These are phyloP conservation scores for Netelia virgata DNA, from an alignment of 2,888 invertebrate species.

Conservation along the genomic window DNA sequence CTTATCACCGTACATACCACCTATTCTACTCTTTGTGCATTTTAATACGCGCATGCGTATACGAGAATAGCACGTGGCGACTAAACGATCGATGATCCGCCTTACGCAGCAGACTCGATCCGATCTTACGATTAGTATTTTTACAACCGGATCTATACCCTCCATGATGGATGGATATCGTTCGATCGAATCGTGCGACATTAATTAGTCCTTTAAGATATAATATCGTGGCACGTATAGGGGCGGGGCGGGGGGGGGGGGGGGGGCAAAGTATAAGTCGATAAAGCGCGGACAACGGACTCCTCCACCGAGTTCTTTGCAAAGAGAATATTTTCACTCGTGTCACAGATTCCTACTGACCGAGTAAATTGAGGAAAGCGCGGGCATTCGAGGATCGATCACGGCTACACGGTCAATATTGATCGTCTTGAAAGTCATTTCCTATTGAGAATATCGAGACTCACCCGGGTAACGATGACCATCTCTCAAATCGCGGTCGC, in stretches of 20 bases:
- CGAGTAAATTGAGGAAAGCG: constrained; percentile 76
- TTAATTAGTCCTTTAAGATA: too few species aligned
- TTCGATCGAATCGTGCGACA: too few species aligned
- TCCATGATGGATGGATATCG: too few species aligned
- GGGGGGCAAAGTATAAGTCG: too few species aligned
- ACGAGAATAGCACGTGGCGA: constrained; percentile 40
- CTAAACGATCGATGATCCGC: neutral
- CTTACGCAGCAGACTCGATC: too few species aligned
- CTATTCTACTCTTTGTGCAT: neutral
- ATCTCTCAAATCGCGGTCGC: constrained; percentile 86
- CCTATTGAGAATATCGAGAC: constrained; percentile 76
- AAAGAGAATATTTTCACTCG: constrained; percentile 76
- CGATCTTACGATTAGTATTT: too few species aligned
- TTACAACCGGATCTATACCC: too few species aligned
- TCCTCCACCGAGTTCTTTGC: too few species aligned
- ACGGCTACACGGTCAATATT: neutral
- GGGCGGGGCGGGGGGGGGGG: too few species aligned
- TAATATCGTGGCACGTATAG: too few species aligned
- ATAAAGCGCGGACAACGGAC: too few species aligned
- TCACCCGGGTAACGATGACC: constrained; percentile 93
- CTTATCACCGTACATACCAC: neutral
- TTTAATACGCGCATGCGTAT: neutral
- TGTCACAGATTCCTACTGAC: constrained; percentile 82
- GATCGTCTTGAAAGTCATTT: too few species aligned
- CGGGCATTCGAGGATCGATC: constrained; percentile 49